Percentiles rank a stretch among this genome's conserved stretches.
Conservation (phyloP, 2,888 invertebrate genomes). For the Plemyria rubiginata region DNA sequence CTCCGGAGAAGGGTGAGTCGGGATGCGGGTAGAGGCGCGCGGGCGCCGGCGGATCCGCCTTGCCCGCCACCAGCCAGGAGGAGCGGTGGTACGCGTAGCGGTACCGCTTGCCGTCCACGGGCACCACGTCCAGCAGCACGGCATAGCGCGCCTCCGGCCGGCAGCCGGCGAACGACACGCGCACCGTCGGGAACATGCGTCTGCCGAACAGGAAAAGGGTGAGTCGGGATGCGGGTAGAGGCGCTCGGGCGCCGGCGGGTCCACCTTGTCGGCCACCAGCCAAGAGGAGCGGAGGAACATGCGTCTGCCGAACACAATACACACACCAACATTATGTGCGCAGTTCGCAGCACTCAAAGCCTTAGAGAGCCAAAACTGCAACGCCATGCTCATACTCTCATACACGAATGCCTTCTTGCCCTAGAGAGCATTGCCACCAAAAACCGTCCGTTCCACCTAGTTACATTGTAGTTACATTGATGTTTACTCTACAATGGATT, state of each 20-base stretch:
- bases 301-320: constrained; percentile 90
- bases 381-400: no score
- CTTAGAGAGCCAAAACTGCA: no score
- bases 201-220: constrained; percentile 92
- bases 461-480: no score
- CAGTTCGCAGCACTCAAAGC: no score
- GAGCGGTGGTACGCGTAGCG: constrained; percentile 99
- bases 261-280: constrained; percentile 99
- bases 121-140: constrained; percentile 97
- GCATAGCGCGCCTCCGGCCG: constrained; percentile 94
- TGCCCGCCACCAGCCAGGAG: constrained; percentile 98
- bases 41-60: constrained; percentile 98
- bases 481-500: no score
- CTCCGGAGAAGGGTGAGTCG: constrained; percentile 97
- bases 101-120: constrained; percentile 98
- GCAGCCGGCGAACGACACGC: constrained; percentile 95
- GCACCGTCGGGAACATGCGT: constrained; percentile 99
- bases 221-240: constrained; percentile 98
- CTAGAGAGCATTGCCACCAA: no score
- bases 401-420: no score
- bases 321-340: no score
- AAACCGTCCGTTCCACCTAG: no score
- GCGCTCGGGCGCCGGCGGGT: constrained; percentile 96
- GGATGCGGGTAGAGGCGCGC: constrained; percentile 97
- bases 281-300: constrained; percentile 99